Evolutionary conservation across 2,888 invertebrate genomes (phyloP).

Genomic region (Eilema depressum): DNA sequence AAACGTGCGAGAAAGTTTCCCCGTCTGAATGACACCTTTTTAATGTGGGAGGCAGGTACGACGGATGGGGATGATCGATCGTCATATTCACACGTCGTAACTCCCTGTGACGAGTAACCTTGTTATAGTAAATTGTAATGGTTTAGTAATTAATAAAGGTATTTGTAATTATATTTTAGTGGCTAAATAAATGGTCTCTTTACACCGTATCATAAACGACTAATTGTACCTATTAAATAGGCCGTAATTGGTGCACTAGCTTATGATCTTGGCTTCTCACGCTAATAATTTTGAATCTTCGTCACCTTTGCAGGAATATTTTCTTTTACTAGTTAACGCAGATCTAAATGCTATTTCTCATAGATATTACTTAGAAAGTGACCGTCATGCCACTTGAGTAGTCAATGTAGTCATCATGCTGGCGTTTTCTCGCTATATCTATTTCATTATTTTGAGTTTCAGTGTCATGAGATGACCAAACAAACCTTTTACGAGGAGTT

Average conservation of each 20-base stretch:
- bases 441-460: neutral
- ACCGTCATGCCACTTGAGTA: too few relatives aligned
- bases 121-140: neutral
- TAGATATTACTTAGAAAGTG: neutral
- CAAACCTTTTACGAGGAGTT: neutral
- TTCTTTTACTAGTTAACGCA: neutral
- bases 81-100: neutral
- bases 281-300: neutral
- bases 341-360: neutral
- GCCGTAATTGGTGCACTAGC: neutral
- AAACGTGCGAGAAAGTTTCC: too few relatives aligned
- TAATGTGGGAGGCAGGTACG: neutral
- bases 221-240: neutral
- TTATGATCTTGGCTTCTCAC: too few relatives aligned
- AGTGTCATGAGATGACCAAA: neutral
- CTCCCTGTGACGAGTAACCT: neutral
- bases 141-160: neutral
- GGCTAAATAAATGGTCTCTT: neutral
- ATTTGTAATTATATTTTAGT: constrained; percentile 1
- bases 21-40: too few relatives aligned
- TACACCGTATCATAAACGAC: neutral
- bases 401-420: too few relatives aligned
- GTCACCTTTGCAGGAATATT: neutral
- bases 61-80: neutral
- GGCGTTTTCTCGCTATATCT: too few relatives aligned